phyloP scores from a whole-genome alignment of 2,113 vertebrate genomes.

The Asarcornis scutulata region DNA sequence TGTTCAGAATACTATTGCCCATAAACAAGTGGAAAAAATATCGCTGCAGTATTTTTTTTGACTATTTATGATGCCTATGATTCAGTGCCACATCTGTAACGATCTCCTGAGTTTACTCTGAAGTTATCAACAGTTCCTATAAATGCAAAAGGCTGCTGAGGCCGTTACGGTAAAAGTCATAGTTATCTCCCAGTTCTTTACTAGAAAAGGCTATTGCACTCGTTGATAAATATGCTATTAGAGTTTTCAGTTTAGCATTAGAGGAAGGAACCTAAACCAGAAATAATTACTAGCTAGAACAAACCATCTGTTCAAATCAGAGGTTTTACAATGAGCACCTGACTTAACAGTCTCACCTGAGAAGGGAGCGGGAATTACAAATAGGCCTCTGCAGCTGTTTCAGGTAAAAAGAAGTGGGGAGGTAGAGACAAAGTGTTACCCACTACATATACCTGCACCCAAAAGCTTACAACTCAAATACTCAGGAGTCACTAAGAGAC shows the following conservation, averaged over 20 bases:
- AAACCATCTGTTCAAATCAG: neutral
- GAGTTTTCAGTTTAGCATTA: neutral
- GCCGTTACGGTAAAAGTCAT: neutral
- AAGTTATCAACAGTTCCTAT: neutral
- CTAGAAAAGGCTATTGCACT: neutral
- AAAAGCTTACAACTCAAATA: neutral
- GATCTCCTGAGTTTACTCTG: neutral
- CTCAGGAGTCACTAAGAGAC: neutral
- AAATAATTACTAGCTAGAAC: neutral
- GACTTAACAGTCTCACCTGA: neutral
- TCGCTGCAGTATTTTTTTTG: neutral
- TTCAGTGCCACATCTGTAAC: neutral
- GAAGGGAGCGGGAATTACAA: neutral
- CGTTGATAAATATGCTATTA: neutral
- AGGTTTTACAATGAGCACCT: neutral
- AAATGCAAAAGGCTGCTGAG: neutral
- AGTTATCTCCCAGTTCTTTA: neutral
- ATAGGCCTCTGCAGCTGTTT: neutral
- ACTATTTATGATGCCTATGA: neutral
- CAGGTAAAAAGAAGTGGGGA: neutral
- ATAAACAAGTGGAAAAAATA: neutral
- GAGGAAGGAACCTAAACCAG: neutral
- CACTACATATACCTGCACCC: too few species aligned
- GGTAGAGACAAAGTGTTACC: neutral
- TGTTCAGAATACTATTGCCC: neutral